Conservation (phyloP, 2,888 invertebrate species). For the Drosophila niveifrons region DNA sequence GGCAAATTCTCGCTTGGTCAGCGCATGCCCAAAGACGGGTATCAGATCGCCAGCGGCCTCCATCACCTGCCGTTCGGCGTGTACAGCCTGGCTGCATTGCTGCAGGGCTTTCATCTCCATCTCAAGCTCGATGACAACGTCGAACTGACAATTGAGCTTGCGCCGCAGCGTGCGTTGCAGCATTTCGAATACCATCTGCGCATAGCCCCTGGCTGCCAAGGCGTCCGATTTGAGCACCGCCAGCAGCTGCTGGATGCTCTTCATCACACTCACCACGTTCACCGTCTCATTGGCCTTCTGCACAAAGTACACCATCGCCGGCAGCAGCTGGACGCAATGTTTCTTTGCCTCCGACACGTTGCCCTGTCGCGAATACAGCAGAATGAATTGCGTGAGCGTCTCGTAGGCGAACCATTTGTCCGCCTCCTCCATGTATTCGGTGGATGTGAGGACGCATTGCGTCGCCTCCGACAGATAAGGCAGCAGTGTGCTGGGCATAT, state of each 20-base stretch:
- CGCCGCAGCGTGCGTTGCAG: slow-evolving; percentile 20
- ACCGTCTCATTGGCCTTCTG: slow-evolving; percentile 6
- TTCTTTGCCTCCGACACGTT: slow-evolving; percentile 6
- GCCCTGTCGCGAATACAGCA: slow-evolving; percentile 2
- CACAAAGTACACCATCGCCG: slow-evolving; percentile 15
- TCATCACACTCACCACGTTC: slow-evolving; percentile 16
- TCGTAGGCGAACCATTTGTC: slow-evolving; percentile 24
- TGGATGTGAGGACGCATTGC: background rate
- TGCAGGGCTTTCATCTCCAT: slow-evolving; percentile 20
- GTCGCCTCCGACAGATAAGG: slow-evolving; percentile 10
- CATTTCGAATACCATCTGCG: slow-evolving; percentile 23
- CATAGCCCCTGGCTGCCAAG: background rate
- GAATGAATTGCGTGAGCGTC: slow-evolving; percentile 17
- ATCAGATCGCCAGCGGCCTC: slow-evolving; percentile 17
- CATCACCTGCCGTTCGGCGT: slow-evolving; percentile 12
- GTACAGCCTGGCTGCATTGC: slow-evolving; percentile 12
- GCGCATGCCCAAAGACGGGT: slow-evolving; percentile 19
- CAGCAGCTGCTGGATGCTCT: slow-evolving; percentile 16
- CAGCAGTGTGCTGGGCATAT: slow-evolving; percentile 11
- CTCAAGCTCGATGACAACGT: slow-evolving; percentile 6
- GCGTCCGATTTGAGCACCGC: slow-evolving; percentile 12
- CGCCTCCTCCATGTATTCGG: background rate
- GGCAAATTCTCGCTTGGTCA: slow-evolving; percentile 25
- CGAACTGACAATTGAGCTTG: slow-evolving; percentile 29
- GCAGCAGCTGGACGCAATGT: slow-evolving; percentile 15